A percentile compares a stretch with the other conserved stretches of the same genome.
Evolutionary conservation across 2,797 vertebrate species (phyloP).

Genomic region (Perodicticus potto): DNA sequence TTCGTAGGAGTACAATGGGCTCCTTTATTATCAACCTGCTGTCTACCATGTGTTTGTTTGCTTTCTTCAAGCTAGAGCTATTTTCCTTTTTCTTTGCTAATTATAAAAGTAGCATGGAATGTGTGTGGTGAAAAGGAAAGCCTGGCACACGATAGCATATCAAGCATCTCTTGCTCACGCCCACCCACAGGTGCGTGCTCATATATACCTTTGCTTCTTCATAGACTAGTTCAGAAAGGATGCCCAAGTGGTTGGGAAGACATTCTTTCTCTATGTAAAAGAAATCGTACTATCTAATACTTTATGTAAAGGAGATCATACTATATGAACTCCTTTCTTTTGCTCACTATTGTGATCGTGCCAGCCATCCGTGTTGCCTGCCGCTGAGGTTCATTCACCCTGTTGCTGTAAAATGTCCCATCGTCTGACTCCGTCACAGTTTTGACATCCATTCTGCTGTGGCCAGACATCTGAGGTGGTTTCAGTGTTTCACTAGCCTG

Average conservation of each 20-base stretch:
- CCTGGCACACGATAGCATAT: neutral
- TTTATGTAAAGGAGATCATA: neutral
- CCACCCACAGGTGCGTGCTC: neutral
- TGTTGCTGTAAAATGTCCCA: neutral
- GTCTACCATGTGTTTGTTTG: neutral
- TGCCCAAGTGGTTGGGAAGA: neutral
- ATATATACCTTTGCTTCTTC: neutral
- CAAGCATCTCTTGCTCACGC: neutral
- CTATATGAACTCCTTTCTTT: neutral
- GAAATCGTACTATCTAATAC: neutral
- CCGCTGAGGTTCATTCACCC: neutral
- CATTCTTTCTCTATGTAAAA: neutral
- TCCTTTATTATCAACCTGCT: neutral
- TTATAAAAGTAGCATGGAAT: slow-evolving; percentile 14
- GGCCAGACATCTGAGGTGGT: neutral
- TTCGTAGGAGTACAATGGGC: neutral
- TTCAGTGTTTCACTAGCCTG: neutral
- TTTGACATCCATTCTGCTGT: neutral
- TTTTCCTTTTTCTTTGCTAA: neutral
- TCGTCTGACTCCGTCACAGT: neutral
- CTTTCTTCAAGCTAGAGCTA: neutral
- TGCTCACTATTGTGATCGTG: neutral
- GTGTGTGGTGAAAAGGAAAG: neutral
- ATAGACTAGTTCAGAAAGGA: neutral
- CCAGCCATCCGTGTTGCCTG: rapidly evolving